phyloP scores from a whole-genome alignment of 2,888 invertebrate genomes.

The Caenorhabditis panamensis region DNA sequence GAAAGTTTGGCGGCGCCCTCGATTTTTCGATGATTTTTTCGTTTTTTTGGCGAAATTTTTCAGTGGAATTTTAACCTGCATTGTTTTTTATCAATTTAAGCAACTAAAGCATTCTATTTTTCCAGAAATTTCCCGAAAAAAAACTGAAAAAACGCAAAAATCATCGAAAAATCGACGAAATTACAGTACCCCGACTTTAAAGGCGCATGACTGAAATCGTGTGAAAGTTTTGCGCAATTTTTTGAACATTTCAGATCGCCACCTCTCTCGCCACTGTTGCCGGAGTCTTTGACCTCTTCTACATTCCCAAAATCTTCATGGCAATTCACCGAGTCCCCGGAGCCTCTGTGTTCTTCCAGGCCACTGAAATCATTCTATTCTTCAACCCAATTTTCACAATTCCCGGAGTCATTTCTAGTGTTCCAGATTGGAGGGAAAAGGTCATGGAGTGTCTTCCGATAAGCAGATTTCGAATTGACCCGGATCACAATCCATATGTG shows the following conservation, averaged over 20 bases:
- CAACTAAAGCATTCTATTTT: no score
- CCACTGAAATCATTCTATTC: constrained; percentile 12
- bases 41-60: no score
- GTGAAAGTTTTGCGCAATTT: no score
- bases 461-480: constrained; percentile 14
- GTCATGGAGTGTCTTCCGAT: constrained; percentile 19
- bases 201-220: no score
- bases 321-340: background rate
- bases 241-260: constrained; percentile 31
- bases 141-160: no score
- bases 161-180: no score
- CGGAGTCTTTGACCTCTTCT: constrained; percentile 8
- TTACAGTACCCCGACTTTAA: no score
- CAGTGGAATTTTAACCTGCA: no score
- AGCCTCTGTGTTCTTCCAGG: constrained; percentile 15
- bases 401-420: constrained; percentile 12
- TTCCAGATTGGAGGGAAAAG: constrained; percentile 31
- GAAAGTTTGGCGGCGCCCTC: no score
- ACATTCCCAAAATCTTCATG: constrained; percentile 16
- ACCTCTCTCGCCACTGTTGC: constrained; percentile 1
- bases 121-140: no score
- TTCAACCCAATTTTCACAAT: constrained; percentile 29
- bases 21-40: no score
- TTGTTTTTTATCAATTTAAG: no score
- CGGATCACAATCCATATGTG: constrained; percentile 22